Base-by-base conservation (phyloP, 2,888 invertebrate species). In the Anthrax anthrax region DNA sequence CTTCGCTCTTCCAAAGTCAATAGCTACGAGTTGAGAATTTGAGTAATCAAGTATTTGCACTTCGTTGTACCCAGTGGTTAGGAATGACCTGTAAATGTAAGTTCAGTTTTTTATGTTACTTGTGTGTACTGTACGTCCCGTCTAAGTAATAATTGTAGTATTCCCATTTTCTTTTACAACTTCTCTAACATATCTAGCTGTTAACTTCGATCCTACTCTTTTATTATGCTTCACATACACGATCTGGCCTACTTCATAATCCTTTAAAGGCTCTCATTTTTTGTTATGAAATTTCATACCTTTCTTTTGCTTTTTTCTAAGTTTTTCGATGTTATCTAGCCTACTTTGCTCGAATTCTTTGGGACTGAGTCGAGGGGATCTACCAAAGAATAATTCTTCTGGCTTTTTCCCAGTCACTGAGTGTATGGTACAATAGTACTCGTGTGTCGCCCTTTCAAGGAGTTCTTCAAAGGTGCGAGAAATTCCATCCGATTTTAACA, bases 381-480 rank as follows among this genome's bases (percentile, higher is more conserved):
- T 43, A 36, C 51, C 51, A 29, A 47, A 47, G 37, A 50, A 52
- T 34, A 50, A 17, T 44, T 51, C 49, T 36, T 50, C 48, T 6
- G 51, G 50, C 45, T 49, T 52, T 23, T 45, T 47, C 17, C 36
- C 39, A 14, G 50, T 55, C 4, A 44, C 48, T 12, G 51, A 52
- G 23, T 49, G 40, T 4, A 39, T 44, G 14, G 19, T 39, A 27
- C 23, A 44, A n/a, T 44, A 39, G 13, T 44, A 44, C 32, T 44
- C 39, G 3, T 39, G 29, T 17, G 38, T 18, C 18, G 54, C 43
- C 34, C 23, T n/a, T n/a, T n/a, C n/a, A n/a, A n/a, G n/a, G n/a
- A n/a, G n/a, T n/a, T n/a, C n/a, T n/a, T n/a, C n/a, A 8, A 23
- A 23, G 5, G 23, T 6, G 23, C 23, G 23, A 23, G 4, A 8